These are phyloP conservation scores for Phaedon cochleariae DNA, from an alignment of 2,888 invertebrate species.

Conservation along the genomic window DNA sequence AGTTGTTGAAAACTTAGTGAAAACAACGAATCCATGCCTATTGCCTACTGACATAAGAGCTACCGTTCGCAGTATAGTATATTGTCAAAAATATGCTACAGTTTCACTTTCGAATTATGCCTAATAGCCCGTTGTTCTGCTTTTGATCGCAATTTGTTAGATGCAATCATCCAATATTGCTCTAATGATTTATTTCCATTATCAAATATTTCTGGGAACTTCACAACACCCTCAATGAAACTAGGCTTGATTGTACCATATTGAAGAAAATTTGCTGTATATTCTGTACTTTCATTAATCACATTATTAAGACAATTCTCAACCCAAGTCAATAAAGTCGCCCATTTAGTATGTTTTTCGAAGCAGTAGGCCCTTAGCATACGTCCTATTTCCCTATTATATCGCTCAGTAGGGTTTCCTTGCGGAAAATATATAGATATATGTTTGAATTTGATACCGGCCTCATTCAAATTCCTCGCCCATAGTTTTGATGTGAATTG, in stretches of 20 bases:
- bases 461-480: too few relatives aligned
- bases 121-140: too few relatives aligned
- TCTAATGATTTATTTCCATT: not conserved
- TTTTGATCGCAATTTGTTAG: too few relatives aligned
- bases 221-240: too few relatives aligned
- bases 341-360: not conserved
- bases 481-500: too few relatives aligned
- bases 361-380: not conserved
- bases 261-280: not conserved
- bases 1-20: too few relatives aligned
- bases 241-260: not conserved
- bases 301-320: not conserved
- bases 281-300: not conserved
- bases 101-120: too few relatives aligned
- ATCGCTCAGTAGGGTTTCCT: not conserved
- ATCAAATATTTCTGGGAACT: too few relatives aligned
- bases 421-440: not conserved
- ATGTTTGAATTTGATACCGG: not conserved
- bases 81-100: too few relatives aligned
- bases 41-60: too few relatives aligned
- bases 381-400: slow-evolving; percentile 1
- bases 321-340: not conserved
- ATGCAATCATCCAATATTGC: not conserved
- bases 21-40: too few relatives aligned
- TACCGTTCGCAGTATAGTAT: too few relatives aligned